These are phyloP conservation scores for Crotalus viridis DNA, from an alignment of 2,113 vertebrate genomes.

Conservation along the genomic window DNA sequence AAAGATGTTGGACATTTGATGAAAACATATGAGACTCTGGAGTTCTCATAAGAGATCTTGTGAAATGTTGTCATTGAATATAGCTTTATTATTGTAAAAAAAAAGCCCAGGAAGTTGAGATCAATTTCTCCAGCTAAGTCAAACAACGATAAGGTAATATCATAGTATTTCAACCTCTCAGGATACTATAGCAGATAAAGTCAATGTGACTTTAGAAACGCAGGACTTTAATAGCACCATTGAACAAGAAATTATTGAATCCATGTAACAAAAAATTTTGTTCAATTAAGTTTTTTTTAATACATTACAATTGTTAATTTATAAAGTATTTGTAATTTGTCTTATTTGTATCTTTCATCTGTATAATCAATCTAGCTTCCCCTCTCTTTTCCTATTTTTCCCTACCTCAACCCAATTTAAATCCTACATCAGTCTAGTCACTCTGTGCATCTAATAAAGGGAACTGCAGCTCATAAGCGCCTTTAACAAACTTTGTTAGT, in stretches of 20 bases:
- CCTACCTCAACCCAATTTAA: background rate
- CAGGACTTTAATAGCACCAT: background rate
- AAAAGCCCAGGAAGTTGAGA: background rate
- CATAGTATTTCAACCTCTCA: background rate
- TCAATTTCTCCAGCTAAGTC: background rate
- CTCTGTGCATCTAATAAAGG: background rate
- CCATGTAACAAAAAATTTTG: background rate
- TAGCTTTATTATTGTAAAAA: background rate
- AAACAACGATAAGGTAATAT: background rate
- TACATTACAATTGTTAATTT: background rate
- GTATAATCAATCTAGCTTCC: background rate
- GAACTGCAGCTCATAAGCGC: background rate
- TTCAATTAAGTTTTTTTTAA: background rate
- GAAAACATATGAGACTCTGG: background rate
- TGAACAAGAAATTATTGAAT: background rate
- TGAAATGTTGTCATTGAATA: background rate
- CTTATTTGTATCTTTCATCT: background rate
- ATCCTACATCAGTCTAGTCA: background rate
- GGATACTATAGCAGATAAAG: background rate
- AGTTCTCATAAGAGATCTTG: background rate
- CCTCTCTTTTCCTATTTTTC: background rate
- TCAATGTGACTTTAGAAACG: background rate
- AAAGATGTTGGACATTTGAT: background rate
- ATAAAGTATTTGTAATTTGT: background rate
- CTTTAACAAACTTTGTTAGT: background rate